phyloP scores from a whole-genome alignment of 2,113 vertebrate species.

The Eulemur rufifrons region DNA sequence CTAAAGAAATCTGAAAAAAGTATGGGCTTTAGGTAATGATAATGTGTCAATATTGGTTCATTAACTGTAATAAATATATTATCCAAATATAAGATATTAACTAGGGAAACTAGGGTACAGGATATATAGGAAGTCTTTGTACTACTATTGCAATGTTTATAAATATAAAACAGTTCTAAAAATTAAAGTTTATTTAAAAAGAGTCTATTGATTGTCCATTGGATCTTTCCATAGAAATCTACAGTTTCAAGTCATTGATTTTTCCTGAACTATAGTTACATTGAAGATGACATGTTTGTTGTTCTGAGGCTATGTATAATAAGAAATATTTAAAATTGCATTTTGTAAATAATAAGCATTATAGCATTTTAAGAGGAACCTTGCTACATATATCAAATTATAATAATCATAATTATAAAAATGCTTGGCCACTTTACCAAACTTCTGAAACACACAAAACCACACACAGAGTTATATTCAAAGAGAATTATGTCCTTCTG shows the following conservation, averaged over 20 bases:
- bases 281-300: not conserved
- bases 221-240: not conserved
- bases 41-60: not conserved
- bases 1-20: not conserved
- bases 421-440: slow-evolving; percentile 26
- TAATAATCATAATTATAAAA: not conserved
- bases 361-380: not conserved
- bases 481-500: not conserved
- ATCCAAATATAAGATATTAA: not conserved
- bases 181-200: not conserved
- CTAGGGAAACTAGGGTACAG: not conserved
- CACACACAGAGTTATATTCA: not conserved
- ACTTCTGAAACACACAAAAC: slow-evolving; percentile 34
- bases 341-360: not conserved
- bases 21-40: not conserved
- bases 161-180: not conserved
- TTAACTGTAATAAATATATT: not conserved
- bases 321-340: not conserved
- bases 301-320: not conserved
- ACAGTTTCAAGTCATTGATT: not conserved
- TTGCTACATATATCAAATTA: not conserved
- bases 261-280: not conserved
- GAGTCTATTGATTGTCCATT: not conserved
- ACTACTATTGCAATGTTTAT: not conserved
- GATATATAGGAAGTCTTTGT: not conserved